Conservation (phyloP, 64 coral and sea anemone species). For the Anthopleura sola region DNA sequence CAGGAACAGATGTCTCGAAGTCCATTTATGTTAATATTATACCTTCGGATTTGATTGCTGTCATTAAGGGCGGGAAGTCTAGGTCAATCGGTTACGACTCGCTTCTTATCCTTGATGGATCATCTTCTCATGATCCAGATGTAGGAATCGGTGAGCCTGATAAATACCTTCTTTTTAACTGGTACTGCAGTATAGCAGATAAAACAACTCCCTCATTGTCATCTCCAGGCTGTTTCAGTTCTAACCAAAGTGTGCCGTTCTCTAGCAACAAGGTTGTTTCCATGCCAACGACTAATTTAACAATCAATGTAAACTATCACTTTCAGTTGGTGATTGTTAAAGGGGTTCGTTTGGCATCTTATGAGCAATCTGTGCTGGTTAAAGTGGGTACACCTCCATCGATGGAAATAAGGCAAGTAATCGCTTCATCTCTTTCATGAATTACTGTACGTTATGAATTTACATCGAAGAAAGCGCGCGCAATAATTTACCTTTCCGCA, state of each 20-base stretch:
- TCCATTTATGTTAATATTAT: constrained; percentile 19
- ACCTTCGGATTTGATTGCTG: constrained; percentile 7
- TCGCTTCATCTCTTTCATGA: no score
- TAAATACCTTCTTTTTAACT: neutral
- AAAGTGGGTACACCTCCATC: neutral
- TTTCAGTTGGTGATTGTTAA: constrained; percentile 8
- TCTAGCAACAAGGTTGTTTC: neutral
- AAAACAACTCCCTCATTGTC: neutral
- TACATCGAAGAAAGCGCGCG: no score
- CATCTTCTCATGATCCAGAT: constrained; percentile 25
- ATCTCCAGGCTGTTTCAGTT: constrained; percentile 19
- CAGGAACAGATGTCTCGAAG: neutral
- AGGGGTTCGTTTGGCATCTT: neutral
- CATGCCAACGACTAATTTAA: neutral
- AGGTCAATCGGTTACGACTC: constrained; percentile 12
- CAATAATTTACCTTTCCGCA: no score
- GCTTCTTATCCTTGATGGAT: neutral
- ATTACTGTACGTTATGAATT: no score
- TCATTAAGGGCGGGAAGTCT: constrained; percentile 8
- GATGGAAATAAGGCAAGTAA: constrained; percentile 31
- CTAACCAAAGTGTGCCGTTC: constrained; percentile 12
- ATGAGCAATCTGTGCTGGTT: constrained; percentile 20
- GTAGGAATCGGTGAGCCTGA: neutral
- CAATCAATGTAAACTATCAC: neutral
- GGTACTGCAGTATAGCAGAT: neutral